Evolutionary conservation across 2,113 vertebrate species (phyloP).

Genomic region (Catharus bicknelli): DNA sequence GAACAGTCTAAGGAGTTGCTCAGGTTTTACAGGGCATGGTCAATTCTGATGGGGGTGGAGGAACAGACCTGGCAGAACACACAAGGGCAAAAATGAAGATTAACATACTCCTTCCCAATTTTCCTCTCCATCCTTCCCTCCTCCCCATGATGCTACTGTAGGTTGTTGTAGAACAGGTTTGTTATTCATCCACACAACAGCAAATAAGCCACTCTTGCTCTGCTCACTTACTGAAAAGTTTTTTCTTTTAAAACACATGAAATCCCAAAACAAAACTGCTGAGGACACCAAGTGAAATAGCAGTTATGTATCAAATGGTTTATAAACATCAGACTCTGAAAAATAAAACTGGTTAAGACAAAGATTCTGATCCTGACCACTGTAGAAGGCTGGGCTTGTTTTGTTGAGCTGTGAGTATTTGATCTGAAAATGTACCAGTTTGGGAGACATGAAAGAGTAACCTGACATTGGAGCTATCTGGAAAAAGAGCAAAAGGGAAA

Average conservation of each 20-base stretch:
- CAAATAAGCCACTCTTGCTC: not conserved
- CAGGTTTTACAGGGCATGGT: fast-evolving
- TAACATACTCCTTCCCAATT: not conserved
- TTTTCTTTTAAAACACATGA: not conserved
- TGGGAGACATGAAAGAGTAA: not conserved
- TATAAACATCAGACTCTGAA: not conserved
- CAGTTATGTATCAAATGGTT: not conserved
- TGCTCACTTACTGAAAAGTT: not conserved
- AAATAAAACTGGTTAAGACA: not conserved
- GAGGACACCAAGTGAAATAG: not conserved
- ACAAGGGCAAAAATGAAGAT: not conserved
- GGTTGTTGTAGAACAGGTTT: not conserved
- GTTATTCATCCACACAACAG: not conserved
- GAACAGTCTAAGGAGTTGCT: not conserved
- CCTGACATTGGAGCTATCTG: not conserved
- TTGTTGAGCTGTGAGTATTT: not conserved
- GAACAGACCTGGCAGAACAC: not conserved
- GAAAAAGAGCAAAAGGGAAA: not conserved
- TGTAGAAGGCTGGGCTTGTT: not conserved
- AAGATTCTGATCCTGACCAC: not conserved
- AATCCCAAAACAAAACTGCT: not conserved
- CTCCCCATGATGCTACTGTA: not conserved
- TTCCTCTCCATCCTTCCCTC: not conserved
- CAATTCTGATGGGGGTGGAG: not conserved
- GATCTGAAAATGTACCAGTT: fast-evolving